Evolutionary conservation across 2,113 vertebrate genomes (phyloP).

Genomic region (Hystrix brachyura): DNA sequence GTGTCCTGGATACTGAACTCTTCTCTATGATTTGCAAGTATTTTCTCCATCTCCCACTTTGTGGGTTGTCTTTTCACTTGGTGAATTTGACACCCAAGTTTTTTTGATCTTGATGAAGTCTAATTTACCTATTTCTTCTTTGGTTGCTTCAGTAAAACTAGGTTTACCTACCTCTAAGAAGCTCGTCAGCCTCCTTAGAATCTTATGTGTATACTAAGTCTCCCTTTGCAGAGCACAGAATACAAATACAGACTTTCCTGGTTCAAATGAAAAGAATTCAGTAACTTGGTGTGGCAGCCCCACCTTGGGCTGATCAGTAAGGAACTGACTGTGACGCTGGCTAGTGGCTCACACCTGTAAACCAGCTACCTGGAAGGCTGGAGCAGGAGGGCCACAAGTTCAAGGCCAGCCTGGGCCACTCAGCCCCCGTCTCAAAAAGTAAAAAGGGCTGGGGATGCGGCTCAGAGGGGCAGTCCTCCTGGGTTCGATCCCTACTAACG

Average conservation of each 20-base stretch:
- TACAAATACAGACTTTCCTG: slow-evolving; percentile 6
- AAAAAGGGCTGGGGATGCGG: not conserved
- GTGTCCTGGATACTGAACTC: not conserved
- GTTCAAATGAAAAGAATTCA: not conserved
- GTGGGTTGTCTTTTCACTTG: not conserved
- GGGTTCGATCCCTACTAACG: not conserved
- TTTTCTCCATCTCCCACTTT: not conserved
- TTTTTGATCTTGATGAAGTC: slow-evolving; percentile 41
- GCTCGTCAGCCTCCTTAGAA: not conserved
- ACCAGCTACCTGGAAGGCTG: not conserved
- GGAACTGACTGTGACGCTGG: not conserved
- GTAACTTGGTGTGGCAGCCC: not conserved
- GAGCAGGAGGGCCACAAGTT: not conserved
- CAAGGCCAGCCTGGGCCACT: not conserved
- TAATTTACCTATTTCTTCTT: slow-evolving; percentile 26
- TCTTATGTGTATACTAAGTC: not conserved
- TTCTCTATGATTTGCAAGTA: slow-evolving; percentile 24
- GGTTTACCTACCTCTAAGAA: slow-evolving; percentile 1
- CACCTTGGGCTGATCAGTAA: not conserved
- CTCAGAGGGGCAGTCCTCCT: not conserved
- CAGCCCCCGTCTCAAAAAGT: not conserved
- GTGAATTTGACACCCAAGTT: not conserved
- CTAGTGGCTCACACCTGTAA: not conserved
- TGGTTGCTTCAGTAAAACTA: slow-evolving; percentile 10
- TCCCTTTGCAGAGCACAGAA: not conserved